Base-by-base conservation (phyloP, 1,140 invertebrate genomes). In the Drosophila novamexicana region DNA sequence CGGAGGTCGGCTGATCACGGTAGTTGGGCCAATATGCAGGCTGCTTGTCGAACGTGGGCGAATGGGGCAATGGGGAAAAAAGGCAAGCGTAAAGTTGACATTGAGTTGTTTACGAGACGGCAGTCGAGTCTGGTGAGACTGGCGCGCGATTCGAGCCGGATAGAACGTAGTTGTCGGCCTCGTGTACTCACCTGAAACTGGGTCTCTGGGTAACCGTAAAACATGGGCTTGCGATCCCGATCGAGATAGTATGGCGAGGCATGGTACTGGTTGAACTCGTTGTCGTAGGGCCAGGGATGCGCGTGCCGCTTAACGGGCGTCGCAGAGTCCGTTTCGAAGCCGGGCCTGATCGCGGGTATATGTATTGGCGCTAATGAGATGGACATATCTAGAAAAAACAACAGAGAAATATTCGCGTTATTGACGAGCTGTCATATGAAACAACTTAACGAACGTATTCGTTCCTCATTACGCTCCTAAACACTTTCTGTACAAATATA, bases 291-390 rank as follows among this genome's bases (percentile, higher is more conserved):
- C 92, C 92, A 92, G 53, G 88, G 92, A 69, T 91, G 89, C 69
- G 91, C 71, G 67, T 92, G 92, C 73, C 92, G 77, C 65, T 92
- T 92, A 16, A 92, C 91, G 29, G 90, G 84, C 45, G 85, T 82
- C 71, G 91, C 81, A 37, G 91, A 78, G 69, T 92, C 91, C 53
- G 91, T 65, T 53, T 92, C 92, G 50, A 92, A 92, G 39, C 91
- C 85, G 18, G 92, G 85, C 77, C 92, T 75, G 76, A 92, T 92
- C 44, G 91, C 91, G 73, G 92, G 92, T 88, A 92, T 92, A 75
- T 92, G 91, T 66, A 92, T 79, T 79, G 92, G 92, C 77, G 84
- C 90, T 91, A 91, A 77, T 82, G 89, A 78, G 74, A 92, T 80
- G 74, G 90, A 92, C 90, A 92, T 92, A 71, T 92, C 84, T 92